phyloP scores from a whole-genome alignment of 2,113 vertebrate species.

The Rissa tridactyla region DNA sequence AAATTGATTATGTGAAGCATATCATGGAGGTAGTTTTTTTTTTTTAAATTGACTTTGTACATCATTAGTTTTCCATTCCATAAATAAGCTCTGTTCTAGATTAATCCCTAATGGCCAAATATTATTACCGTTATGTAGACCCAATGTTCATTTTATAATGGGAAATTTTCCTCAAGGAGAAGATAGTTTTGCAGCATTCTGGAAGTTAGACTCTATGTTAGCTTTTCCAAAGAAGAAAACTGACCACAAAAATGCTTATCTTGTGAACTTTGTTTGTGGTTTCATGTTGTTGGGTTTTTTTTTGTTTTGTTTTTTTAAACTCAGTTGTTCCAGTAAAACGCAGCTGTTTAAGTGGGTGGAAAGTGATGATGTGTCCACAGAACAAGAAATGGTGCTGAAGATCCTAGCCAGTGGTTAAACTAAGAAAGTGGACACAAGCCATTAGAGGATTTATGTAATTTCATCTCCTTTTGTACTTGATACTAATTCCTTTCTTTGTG shows the following conservation, averaged over 20 bases:
- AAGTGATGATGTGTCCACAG: not conserved
- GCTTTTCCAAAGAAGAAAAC: not conserved
- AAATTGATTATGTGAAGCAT: not conserved
- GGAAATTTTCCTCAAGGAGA: not conserved
- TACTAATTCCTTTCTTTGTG: not conserved
- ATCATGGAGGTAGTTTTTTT: not conserved
- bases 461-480: not conserved
- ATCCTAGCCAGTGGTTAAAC: not conserved
- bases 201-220: not conserved
- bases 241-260: not conserved
- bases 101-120: not conserved
- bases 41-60: not conserved
- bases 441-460: not conserved
- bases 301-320: not conserved
- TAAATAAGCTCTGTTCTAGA: not conserved
- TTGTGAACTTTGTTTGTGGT: not conserved
- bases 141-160: not conserved
- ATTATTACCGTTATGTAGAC: not conserved
- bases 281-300: not conserved
- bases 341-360: conserved; percentile 22
- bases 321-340: not conserved
- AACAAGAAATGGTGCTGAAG: not conserved
- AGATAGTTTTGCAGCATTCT: not conserved
- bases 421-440: not conserved
- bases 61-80: not conserved